These are phyloP conservation scores for Monopis laevigella DNA, from an alignment of 2,888 invertebrate species.

Conservation along the genomic window DNA sequence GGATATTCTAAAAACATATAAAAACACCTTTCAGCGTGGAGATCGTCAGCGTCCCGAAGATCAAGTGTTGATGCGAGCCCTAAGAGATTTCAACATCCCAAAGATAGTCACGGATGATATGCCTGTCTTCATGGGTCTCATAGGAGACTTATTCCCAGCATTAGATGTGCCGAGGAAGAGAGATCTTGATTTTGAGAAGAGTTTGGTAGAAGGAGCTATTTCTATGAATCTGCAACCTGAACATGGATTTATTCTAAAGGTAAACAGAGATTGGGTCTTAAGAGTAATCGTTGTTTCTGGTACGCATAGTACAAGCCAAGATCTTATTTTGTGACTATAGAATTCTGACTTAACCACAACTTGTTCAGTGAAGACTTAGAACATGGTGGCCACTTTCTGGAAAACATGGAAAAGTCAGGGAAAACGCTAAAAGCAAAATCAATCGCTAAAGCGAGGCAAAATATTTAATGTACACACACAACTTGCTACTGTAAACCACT, in stretches of 20 bases:
- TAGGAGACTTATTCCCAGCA: constrained; percentile 92
- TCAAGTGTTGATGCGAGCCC: constrained; percentile 92
- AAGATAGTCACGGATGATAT: constrained; percentile 94
- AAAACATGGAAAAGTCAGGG: too few species aligned
- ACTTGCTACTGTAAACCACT: too few species aligned
- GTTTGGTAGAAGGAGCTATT: constrained; percentile 77
- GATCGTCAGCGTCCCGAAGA: constrained; percentile 85
- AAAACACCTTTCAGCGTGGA: constrained; percentile 69
- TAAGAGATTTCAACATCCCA: constrained; percentile 94
- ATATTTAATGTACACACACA: too few species aligned
- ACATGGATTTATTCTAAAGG: constrained; percentile 86
- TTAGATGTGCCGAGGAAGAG: constrained; percentile 91
- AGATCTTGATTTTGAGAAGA: constrained; percentile 84
- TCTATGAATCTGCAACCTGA: constrained; percentile 91
- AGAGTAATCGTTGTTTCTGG: too few species aligned
- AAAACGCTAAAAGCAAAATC: too few species aligned
- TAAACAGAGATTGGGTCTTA: constrained; percentile 28
- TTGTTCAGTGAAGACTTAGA: too few species aligned
- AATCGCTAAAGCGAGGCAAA: too few species aligned
- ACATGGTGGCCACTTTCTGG: too few species aligned
- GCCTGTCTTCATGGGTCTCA: constrained; percentile 93
- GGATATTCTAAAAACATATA: too few species aligned
- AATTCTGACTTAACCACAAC: too few species aligned
- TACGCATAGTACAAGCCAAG: too few species aligned
- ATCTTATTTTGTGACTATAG: too few species aligned